phyloP scores from a whole-genome alignment of 2,797 vertebrate genomes.

The Taenioides sp. region DNA sequence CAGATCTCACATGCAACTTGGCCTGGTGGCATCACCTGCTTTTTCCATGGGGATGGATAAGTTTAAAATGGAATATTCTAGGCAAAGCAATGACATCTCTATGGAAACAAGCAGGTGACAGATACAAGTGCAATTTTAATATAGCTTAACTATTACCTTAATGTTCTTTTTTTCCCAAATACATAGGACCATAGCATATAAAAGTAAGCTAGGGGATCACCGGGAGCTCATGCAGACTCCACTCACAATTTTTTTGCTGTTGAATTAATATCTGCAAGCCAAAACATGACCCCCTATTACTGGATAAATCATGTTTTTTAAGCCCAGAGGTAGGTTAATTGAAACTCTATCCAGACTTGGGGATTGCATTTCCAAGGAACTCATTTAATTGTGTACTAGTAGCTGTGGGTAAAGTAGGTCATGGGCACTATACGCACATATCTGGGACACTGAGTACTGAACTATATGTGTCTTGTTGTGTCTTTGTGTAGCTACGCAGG shows the following conservation, averaged over 20 bases:
- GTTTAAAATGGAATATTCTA: too few species aligned
- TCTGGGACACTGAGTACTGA: constrained; percentile 38
- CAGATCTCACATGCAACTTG: too few species aligned
- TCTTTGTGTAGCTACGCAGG: constrained; percentile 79
- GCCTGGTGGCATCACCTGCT: too few species aligned
- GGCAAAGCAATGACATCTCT: neutral
- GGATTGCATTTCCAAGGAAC: constrained; percentile 26
- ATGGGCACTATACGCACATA: constrained; percentile 25
- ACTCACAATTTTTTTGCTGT: neutral
- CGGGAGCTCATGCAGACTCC: neutral
- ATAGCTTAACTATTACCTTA: neutral
- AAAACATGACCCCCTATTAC: constrained; percentile 18
- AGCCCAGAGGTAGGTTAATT: constrained; percentile 12
- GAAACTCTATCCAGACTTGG: constrained; percentile 5
- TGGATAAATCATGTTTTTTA: constrained; percentile 8
- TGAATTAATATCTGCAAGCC: constrained; percentile 17
- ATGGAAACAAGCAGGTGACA: neutral
- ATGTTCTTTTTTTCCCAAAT: neutral
- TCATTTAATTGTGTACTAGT: constrained; percentile 8
- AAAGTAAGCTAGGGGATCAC: neutral
- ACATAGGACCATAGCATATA: neutral
- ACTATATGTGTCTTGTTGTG: constrained; percentile 32
- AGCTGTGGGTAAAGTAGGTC: constrained; percentile 45
- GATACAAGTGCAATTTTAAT: neutral
- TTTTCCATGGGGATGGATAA: too few species aligned